Percentiles rank a stretch among this genome's conserved stretches.
phyloP scores from a whole-genome alignment of 2,888 invertebrate species.

The Isoperla grammatica region DNA sequence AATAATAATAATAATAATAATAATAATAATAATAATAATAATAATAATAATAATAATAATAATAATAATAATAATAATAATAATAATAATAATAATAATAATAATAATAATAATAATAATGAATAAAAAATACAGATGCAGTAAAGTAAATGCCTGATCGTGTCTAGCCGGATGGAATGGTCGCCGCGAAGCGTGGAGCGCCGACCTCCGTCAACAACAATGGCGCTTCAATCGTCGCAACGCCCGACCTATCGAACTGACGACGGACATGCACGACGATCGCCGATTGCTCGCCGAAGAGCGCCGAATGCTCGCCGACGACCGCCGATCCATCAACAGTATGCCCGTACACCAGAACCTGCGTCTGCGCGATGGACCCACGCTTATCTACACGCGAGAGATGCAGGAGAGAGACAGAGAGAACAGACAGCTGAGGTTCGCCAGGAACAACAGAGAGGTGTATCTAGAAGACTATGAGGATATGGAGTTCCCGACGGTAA shows the following conservation, averaged over 20 bases:
- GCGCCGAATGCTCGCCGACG: conserved; percentile 3
- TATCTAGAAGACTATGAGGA: conserved; percentile 56
- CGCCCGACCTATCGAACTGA: conserved; percentile 30
- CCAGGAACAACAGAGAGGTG: conserved; percentile 47
- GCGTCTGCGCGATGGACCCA: conserved; percentile 47
- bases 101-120: too few relatives aligned
- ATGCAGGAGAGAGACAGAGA: conserved; percentile 47
- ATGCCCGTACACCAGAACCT: conserved; percentile 38
- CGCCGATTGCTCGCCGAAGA: conserved; percentile 1
- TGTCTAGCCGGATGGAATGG: too few relatives aligned
- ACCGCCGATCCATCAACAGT: conserved; percentile 19
- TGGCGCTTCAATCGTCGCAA: conserved; percentile 70
- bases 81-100: too few relatives aligned
- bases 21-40: too few relatives aligned
- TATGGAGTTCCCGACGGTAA: conserved; percentile 32
- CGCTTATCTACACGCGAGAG: conserved; percentile 34
- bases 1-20: too few relatives aligned
- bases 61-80: too few relatives aligned
- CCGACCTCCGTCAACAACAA: conserved; percentile 55
- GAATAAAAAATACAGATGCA: too few relatives aligned
- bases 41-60: too few relatives aligned
- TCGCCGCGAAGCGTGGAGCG: conserved; percentile 81
- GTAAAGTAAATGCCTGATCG: too few relatives aligned
- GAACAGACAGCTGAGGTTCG: not conserved
- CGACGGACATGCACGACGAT: conserved; percentile 1